Conservation (phyloP, 1,140 invertebrate species). For the Leucophenga varia region DNA sequence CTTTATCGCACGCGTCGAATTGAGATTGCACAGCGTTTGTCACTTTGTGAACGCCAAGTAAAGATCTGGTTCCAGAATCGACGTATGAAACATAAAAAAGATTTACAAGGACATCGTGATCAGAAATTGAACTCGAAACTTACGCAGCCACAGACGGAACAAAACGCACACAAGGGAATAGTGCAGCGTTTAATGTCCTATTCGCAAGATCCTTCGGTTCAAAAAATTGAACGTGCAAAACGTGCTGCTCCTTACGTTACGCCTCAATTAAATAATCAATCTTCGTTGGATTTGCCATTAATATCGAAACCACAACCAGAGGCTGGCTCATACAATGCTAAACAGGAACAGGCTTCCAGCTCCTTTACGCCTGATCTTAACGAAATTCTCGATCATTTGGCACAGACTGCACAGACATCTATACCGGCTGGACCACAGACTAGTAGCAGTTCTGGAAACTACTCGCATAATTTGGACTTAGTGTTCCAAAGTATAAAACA, state of each 20-base stretch:
- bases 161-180: slow-evolving; percentile 44
- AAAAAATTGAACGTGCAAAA: slow-evolving; percentile 23
- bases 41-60: slow-evolving; percentile 81
- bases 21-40: slow-evolving; percentile 74
- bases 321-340: too few species aligned
- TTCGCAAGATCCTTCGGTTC: slow-evolving; percentile 40
- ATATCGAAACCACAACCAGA: not conserved
- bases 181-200: slow-evolving; percentile 50
- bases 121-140: slow-evolving; percentile 25
- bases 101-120: slow-evolving; percentile 35
- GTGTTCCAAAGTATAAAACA: slow-evolving; percentile 47
- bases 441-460: slow-evolving; percentile 24
- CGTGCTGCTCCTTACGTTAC: too few species aligned
- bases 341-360: too few species aligned
- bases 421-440: slow-evolving; percentile 15
- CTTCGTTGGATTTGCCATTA: not conserved
- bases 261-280: not conserved
- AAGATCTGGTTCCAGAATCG: slow-evolving; percentile 79
- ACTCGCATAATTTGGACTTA: slow-evolving; percentile 41
- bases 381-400: slow-evolving; percentile 44
- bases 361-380: slow-evolving; percentile 30
- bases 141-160: slow-evolving; percentile 35
- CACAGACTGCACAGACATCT: too few species aligned
- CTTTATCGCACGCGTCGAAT: slow-evolving; percentile 78
- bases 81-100: slow-evolving; percentile 52